Evolutionary conservation across 2,113 vertebrate species (phyloP), one percentile per base, ranked within the genome.

Genomic region (Upupa epops): DNA sequence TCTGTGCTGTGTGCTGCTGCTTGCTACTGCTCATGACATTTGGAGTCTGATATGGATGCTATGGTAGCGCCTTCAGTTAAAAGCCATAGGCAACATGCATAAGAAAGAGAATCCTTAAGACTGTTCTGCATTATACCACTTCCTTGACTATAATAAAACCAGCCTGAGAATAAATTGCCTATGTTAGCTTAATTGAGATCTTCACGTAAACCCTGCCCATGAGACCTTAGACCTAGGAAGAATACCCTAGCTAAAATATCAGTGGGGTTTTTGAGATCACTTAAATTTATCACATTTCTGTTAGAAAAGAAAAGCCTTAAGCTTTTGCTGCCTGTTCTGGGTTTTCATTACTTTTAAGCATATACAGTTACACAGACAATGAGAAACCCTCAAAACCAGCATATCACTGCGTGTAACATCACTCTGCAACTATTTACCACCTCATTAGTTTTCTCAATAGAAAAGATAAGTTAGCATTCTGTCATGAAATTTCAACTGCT

Each of bases 401-500:
- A 20, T 65, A 90, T 89, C 66, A 28, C 40, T 70, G 18, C 52
- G 58, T 71, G 66, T 91, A 88, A 86, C 70, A 63, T 60, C 1
- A 0, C 34, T 79, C 42, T 90, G 78, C 77, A 92, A 52, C 83
- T 90, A 85, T 95, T 92, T 88, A 85, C 79, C 88, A 95, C 93
- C 87, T 93, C 90, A 92, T 96, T 96, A 93, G 74, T 74, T 94
- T 96, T 86, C 94, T 83, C 80, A 83, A 36, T 80, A 91, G 83
- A 75, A 73, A 65, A 92, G 90, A 83, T 93, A 95, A 93, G 52
- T 89, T 91, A 92, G 55, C 59, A 73, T 90, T 95, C 94, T 92
- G 91, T 94, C 88, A 74, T 84, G 87, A 96, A 95, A 95, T 92
- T 11, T 79, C 31, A 66, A 52, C 70, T 88, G 36, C 73, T 28